Base-by-base conservation (phyloP, 2,888 invertebrate species). In the Xylota sylvarum region DNA sequence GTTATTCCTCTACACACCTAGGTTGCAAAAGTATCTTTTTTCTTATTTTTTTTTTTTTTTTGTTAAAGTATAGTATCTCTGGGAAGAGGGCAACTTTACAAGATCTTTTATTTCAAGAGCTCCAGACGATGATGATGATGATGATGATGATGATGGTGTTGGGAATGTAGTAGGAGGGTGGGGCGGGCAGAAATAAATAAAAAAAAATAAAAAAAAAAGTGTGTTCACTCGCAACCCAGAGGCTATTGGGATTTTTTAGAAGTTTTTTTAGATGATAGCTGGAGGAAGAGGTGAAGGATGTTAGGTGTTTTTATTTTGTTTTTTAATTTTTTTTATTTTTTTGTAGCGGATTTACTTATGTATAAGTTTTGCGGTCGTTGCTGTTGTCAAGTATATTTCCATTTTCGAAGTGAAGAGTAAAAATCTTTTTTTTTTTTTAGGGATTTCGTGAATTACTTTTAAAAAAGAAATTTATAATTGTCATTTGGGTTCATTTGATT, bases 101-200 rank as follows among this genome's bases (percentile, higher is more conserved):
- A 65, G 65, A 65, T 35, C 48, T 48, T 62, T 62, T 62, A 62
- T 43, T 62, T 27, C 30, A 64, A 48, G 35, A 50, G 50, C 35
- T 23, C 30, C 69, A 69, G 52, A 69, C 55, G 64, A 40, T 43
- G 74, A 74, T 62, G 64, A 74, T 62, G 62, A 17, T 62, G 64
- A 40, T 43, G 74, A 74, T 62, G 64, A 74, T 62, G 62, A 17
- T 62, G 62, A n/a, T 55, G 23, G 27, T 19, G 27, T 17, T 37
- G 52, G 27, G 50, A 74, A 74, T 74, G 50, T 62, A 17, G 60
- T 17, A 60, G 48, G 60, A 19, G 60, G 17, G 35, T 23, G 58
- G 23, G 17, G 12, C n/a, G 32, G 27, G 37, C 19, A 30, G 23
- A 48, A 58, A 48, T n/a, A 58, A n/a, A n/a, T n/a, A 23, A 23